Base-by-base conservation (phyloP, 2,888 invertebrate species). In the Pachliopta kotzebuea region DNA sequence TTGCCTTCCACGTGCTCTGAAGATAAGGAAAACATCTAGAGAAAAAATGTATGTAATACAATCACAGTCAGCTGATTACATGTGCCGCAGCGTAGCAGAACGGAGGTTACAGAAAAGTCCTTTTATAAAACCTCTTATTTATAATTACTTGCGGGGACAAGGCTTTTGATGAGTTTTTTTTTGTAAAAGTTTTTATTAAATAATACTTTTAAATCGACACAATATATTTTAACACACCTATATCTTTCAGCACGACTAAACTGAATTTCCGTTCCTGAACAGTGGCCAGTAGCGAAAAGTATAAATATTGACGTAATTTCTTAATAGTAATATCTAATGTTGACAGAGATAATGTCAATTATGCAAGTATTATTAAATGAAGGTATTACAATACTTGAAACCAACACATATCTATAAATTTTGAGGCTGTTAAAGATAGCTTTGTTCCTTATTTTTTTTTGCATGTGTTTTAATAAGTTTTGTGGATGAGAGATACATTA, bases 1-100 rank as follows among this genome's bases (percentile, higher is more conserved):
- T 37, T 52, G 50, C 45, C 4, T n/a, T 45, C 37, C 37, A 53
- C 37, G 24, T 53, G 53, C 24, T 60, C 60, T 20, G 17, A 21
- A 55, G 29, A 56, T 56, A 20, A 54, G 42, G 54, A 14, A 24
- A 24, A 54, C 21, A 29, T 54, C 42, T n/a, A 42, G 42, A 37
- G 54, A 42, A 60, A 54, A 54, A 54, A 31, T 31, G 24, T 24
- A 54, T 54, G 53, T 37, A 9, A 23, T 60, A 37, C 20, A 52
- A 60, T 37, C 8, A 31, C 49, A n/a, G 4, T 21, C 23, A 29
- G 11, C 52, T 18, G 11, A 18, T 45, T 45, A 45, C 60, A 29
- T 54, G 60, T 60, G 20, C 23, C 24, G 21, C 60, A 42, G 53
- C 24, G 53, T 20, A 14, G 60, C 60, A 60, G 37, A 60, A 52